Base-by-base conservation (phyloP, 2,797 vertebrate genomes). In the Anas acuta region DNA sequence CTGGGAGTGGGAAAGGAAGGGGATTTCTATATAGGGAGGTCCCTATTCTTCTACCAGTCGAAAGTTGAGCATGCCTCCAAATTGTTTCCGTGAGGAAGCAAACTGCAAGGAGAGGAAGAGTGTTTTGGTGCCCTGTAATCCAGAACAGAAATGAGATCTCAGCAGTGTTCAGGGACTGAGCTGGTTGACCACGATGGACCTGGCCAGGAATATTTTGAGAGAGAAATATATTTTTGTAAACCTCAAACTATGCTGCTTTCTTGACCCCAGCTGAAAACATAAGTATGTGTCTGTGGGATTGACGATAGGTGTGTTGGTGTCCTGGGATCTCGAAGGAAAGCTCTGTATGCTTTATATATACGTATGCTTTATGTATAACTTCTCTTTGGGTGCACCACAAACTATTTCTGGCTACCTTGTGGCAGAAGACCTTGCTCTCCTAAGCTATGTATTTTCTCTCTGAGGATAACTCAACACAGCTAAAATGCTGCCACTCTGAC, bases 61-160 rank as follows among this genome's bases (percentile, higher is more conserved):
- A 41, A 67, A 80, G 43, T 21, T 10, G 39, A 8, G 33, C 60
- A 32, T 33, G 14, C 19, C 61, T 87, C 53, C 53, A 79, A 22
- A 79, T 79, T 57, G 15, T n/a, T 94, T 93, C 74, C 51, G 33
- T 6, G 53, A 89, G 88, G 57, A 82, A 60, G 51, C 7, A 67
- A 84, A 28, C 22, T 2, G 6, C 64, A 79, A 0, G 2, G 7
- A 79, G 32, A 93, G 51, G 49, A 89, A 84, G 77, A 71, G 28
- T 49, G 66, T 18, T 79, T 84, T 67, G 65, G 37, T 91, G 75
- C 39, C 30, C n/a, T 75, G 62, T 58, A 86, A 90, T 58, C n/a
- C 74, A 64, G 60, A 83, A 80, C n/a, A 91, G 19, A 82, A 95
- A 77, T 73, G 65, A 76, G 71, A 71, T 45, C 70, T 90, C 43